Conservation (phyloP, 2,888 invertebrate genomes). For the Trichacis sp. region DNA sequence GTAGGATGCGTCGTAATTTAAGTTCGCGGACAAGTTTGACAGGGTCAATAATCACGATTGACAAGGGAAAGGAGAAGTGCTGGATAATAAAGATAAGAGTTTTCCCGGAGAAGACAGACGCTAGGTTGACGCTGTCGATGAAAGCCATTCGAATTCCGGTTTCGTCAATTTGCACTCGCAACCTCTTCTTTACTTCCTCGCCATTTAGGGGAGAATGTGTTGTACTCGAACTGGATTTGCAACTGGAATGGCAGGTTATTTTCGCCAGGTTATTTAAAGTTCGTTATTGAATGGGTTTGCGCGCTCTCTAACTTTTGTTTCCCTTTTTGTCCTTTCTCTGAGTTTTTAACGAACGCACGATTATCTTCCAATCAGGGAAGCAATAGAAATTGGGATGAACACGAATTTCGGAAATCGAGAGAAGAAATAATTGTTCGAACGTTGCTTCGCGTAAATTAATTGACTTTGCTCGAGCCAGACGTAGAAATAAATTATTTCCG, state of each 20-base stretch:
- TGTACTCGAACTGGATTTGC: constrained; percentile 45
- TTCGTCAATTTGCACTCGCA: constrained; percentile 43
- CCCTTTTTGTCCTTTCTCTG: neutral
- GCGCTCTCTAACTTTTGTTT: constrained; percentile 17
- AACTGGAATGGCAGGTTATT: too few relatives aligned
- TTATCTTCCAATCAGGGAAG: constrained; percentile 22
- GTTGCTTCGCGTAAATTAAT: too few relatives aligned
- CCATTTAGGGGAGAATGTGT: constrained; percentile 44
- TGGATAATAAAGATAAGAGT: constrained; percentile 35
- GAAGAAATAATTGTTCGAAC: constrained; percentile 1
- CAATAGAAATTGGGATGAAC: constrained; percentile 20
- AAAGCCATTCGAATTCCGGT: constrained; percentile 43
- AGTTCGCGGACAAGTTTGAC: constrained; percentile 30
- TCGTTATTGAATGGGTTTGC: constrained; percentile 32
- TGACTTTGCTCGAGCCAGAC: too few relatives aligned
- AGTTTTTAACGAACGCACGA: constrained; percentile 22
- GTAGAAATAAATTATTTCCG: constrained; percentile 10
- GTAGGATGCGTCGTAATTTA: constrained; percentile 23
- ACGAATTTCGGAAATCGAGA: constrained; percentile 13
- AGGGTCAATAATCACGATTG: constrained; percentile 30
- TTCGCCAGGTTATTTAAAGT: constrained; percentile 20
- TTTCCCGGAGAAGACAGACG: constrained; percentile 30
- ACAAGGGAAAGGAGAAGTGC: constrained; percentile 19
- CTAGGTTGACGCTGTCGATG: constrained; percentile 37
- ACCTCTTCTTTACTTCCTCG: constrained; percentile 24